Evolutionary conservation across 1,140 invertebrate species (phyloP), one percentile per base, ranked within the genome.

Genomic region (Pseudomyrmex gracilis): DNA sequence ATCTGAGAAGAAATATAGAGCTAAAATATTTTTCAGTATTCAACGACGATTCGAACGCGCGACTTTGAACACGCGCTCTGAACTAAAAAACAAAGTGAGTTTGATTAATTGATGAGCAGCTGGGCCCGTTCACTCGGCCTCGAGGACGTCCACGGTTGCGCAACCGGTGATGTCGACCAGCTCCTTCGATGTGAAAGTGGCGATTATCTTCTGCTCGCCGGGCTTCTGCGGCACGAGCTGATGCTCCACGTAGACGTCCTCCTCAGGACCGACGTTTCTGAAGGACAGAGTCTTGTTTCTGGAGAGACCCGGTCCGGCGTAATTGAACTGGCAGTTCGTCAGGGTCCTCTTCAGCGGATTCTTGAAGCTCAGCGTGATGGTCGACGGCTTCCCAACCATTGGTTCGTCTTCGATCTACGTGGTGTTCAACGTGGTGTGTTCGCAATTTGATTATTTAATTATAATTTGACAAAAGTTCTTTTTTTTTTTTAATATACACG

Each of bases 111-210:
- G 4, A 55, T 4, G 13, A 20, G 10, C 51, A 5, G 4, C 12
- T 15, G 49, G 17, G 60, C 10, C 49, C 24, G 2, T 76, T 88
- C 63, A 91, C 74, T 92, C 87, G 10, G 90, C 77, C 15, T 86
- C 92, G 34, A 91, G 61, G 77, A 96, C 94, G n/a, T 94, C 93
- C 2, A 96, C 89, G 0, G 84, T 58, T 43, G 95, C 94, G 0
- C 96, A 95, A 60, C 96, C 96, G 15, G 94, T 96, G 73, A 97
- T 95, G 77, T 97, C 96, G 13, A 95, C 94, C 1, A 97, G 93
- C 90, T 97, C 94, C 24, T 91, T 95, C 0, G 96, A 97, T 43
- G 95, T 95, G 92, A 97, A 97, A 45, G 95, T 96, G 0, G 95
- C 96, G 3, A 97, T 94, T 55, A 97, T 93, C 84, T 95, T 95